phyloP scores from a whole-genome alignment of 2,113 vertebrate genomes.

The Saccopteryx leptura region DNA sequence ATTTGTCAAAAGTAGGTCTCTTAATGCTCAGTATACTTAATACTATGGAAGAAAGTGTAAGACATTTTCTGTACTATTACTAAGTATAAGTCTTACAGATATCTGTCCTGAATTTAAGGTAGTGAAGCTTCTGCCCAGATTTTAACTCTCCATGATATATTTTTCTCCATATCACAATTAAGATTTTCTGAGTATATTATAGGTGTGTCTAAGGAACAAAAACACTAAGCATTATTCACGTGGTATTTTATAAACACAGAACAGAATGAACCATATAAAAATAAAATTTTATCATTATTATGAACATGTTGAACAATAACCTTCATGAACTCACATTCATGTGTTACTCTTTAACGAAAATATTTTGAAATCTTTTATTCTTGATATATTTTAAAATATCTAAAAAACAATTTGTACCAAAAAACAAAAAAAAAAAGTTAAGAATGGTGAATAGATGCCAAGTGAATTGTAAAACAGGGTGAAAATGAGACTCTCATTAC shows the following conservation, averaged over 20 bases:
- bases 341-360: not conserved
- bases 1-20: conserved; percentile 22
- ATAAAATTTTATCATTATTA: not conserved
- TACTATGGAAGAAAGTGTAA: not conserved
- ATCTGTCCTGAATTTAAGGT: conserved; percentile 21
- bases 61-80: not conserved
- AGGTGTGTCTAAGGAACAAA: not conserved
- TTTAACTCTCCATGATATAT: not conserved
- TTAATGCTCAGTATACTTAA: not conserved
- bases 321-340: not conserved
- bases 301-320: not conserved
- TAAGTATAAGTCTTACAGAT: not conserved
- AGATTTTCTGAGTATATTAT: not conserved
- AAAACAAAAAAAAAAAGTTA: not conserved
- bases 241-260: not conserved
- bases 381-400: not conserved
- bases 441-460: not conserved
- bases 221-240: not conserved
- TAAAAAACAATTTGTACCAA: not conserved
- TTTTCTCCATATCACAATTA: not conserved
- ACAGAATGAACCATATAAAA: not conserved
- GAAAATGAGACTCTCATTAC: not conserved
- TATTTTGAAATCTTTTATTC: not conserved
- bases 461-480: not conserved
- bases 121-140: not conserved